Evolutionary conservation across 2,888 invertebrate species (phyloP).

Genomic region (Branchellion lobata): DNA sequence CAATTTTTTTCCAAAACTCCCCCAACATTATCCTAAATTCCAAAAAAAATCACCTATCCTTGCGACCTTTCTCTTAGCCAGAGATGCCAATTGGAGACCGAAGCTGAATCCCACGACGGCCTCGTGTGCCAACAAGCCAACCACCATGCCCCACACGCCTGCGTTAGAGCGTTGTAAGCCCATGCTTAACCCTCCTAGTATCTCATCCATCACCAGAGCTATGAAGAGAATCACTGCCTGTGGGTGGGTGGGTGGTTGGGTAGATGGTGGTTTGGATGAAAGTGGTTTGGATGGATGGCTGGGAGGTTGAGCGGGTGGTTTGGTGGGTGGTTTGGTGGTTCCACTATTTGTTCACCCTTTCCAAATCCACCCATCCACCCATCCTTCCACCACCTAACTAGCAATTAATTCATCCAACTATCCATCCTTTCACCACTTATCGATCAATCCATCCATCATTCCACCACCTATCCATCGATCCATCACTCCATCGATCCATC

Average conservation of each 20-base stretch:
- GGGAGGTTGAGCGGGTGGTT: background rate
- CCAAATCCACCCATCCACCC: too few relatives aligned
- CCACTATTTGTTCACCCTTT: too few relatives aligned
- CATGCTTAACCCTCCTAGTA: slow-evolving; percentile 35
- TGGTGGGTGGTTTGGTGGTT: background rate
- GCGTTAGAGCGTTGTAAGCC: slow-evolving; percentile 63
- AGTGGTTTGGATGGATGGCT: background rate
- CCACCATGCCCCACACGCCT: slow-evolving; percentile 63
- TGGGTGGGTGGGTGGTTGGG: background rate
- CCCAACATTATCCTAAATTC: too few relatives aligned
- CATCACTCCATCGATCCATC: background rate
- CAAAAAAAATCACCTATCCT: too few relatives aligned
- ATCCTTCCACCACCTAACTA: too few relatives aligned
- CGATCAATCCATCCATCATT: background rate
- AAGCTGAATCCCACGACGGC: slow-evolving; percentile 67
- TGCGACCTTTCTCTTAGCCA: background rate
- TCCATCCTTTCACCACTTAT: too few relatives aligned
- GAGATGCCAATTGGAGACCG: slow-evolving; percentile 64
- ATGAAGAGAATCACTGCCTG: slow-evolving; percentile 63
- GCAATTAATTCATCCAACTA: too few relatives aligned
- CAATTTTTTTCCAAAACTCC: too few relatives aligned
- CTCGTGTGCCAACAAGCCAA: slow-evolving; percentile 67
- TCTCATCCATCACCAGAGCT: slow-evolving; percentile 64
- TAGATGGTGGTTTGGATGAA: background rate
- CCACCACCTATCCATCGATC: background rate